phyloP scores from a whole-genome alignment of 2,888 invertebrate genomes.

The Dione juno region DNA sequence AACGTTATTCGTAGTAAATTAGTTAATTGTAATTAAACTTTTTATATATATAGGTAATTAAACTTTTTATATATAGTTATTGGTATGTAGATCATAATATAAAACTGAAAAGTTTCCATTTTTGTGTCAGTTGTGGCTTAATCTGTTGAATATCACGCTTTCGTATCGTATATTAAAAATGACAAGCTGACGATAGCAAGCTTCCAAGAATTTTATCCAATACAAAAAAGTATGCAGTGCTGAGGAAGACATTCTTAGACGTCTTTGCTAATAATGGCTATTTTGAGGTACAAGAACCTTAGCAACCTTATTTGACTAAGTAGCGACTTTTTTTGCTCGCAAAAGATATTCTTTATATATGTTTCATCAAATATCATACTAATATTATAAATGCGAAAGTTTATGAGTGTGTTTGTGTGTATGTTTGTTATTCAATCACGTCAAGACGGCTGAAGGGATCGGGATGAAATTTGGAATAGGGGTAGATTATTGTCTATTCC shows the following conservation, averaged over 20 bases:
- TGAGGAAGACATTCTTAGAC: neutral
- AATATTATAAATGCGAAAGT: neutral
- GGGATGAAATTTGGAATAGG: too few species aligned
- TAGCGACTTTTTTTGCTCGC: too few species aligned
- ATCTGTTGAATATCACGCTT: conserved; percentile 21
- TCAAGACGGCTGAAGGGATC: too few species aligned
- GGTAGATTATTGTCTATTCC: too few species aligned
- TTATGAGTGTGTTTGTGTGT: too few species aligned
- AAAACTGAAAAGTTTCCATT: conserved; percentile 14
- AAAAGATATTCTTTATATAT: too few species aligned
- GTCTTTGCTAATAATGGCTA: neutral
- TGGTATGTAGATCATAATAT: neutral
- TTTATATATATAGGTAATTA: too few species aligned
- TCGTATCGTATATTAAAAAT: conserved; percentile 18
- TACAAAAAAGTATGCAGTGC: neutral
- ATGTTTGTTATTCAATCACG: too few species aligned
- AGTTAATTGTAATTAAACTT: too few species aligned
- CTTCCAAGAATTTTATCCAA: neutral
- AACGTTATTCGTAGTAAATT: neutral
- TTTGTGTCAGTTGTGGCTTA: conserved; percentile 18
- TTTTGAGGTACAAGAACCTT: neutral
- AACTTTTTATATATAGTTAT: neutral
- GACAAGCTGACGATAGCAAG: conserved; percentile 24
- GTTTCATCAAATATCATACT: too few species aligned
- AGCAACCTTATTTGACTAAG: neutral